Conservation (phyloP, 1,140 invertebrate species). For the Oscheius sp. region DNA sequence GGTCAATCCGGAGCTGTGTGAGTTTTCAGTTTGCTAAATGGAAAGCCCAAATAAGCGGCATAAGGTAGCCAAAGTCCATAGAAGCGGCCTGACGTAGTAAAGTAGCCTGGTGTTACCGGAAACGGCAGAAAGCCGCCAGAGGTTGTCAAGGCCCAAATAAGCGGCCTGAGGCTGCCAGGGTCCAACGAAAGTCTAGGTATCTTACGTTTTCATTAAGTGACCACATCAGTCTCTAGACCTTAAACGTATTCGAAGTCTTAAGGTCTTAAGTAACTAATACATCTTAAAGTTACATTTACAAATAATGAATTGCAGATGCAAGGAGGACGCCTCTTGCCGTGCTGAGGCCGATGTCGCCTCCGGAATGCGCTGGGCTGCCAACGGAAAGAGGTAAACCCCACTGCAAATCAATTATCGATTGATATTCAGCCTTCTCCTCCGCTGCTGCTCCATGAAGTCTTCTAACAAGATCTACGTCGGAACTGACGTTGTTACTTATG, state of each 20-base stretch:
- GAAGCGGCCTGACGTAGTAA: too few relatives aligned
- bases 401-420: slow-evolving; percentile 23
- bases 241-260: not conserved
- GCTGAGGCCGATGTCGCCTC: slow-evolving; percentile 50
- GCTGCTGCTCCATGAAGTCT: slow-evolving; percentile 50
- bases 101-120: too few relatives aligned
- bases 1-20: slow-evolving; percentile 48
- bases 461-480: slow-evolving; percentile 56
- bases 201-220: too few relatives aligned
- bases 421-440: slow-evolving; percentile 51
- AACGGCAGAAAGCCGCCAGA: too few relatives aligned
- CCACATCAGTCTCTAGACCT: not conserved
- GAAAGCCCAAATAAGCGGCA: too few relatives aligned
- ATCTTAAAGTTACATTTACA: not conserved
- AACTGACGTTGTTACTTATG: slow-evolving; percentile 55
- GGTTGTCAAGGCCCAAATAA: too few relatives aligned
- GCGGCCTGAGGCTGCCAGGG: too few relatives aligned
- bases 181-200: too few relatives aligned
- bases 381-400: slow-evolving; percentile 52
- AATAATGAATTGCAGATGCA: not conserved
- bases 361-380: slow-evolving; percentile 58
- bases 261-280: not conserved
- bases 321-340: slow-evolving; percentile 44
- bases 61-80: too few relatives aligned
- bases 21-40: too few relatives aligned